Base-by-base conservation (phyloP, 1,140 invertebrate species). In the Anagrus nilaparvatae region DNA sequence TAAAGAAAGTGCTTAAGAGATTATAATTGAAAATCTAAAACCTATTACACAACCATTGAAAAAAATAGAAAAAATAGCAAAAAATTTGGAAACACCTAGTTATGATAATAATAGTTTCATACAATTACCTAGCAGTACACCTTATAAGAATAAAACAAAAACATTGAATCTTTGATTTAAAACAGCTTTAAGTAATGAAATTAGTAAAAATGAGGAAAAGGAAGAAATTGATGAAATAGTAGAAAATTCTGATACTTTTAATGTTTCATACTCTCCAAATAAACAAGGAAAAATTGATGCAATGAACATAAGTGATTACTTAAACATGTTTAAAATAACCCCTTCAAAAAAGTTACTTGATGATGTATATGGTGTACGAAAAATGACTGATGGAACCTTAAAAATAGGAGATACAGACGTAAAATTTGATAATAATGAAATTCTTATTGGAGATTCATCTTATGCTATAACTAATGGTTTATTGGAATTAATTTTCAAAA, bases 401-500 rank as follows among this genome's bases (percentile, higher is more conserved):
- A n/a, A 7, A 27, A 27, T 27, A 27, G 12, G 6, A 27, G 24
- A 7, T 27, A 27, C 12, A 6, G 12, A n/a, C 24, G n/a, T 27
- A 27, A 27, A 27, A n/a, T 27, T 27, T 27, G 24, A n/a, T 12
- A 27, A 27, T 12, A 7, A 6, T 27, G 24, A 27, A 7, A 27
- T 27, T 8, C 12, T 12, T 8, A 7, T 27, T 12, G 12, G 24
- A 27, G 24, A 27, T 12, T 8, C 6, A 27, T 27, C 12, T 27
- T 27, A 27, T 37, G 2, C 4, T 7, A 34, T 20, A 25, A 48
- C 47, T 5, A 13, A 13, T 20, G 47, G 42, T 13, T 38, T 48
- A n/a, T 7, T 40, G 12, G 37, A 40, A 29, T 31, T 44, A 21
- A 9, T 45, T 25, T 31, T 38, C 20, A 46, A 37, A 46, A 43